Base-by-base conservation (phyloP, 2,888 invertebrate species). In the Strigamia maritima region DNA sequence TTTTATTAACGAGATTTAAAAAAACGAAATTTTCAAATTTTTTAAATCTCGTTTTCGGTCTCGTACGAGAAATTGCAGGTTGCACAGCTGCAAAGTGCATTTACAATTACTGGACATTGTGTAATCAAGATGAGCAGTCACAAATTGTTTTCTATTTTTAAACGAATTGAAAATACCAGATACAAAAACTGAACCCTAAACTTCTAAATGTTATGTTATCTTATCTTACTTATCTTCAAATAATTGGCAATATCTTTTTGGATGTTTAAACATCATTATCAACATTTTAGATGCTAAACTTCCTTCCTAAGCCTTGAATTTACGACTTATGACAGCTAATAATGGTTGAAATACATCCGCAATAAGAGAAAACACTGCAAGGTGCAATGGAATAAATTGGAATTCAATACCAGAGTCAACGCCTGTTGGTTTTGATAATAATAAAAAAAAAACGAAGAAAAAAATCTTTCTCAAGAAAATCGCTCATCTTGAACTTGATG, bases 351-450 rank as follows among this genome's bases (percentile, higher is more conserved):
- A 70, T 70, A 70, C 28, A 70, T 70, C 28, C 28, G 12, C 70
- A 28, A 70, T 70, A 28, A 54, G 26, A 28, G 70, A 70, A 70
- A 70, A 70, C 70, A 70, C 26, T 8, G 7, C 22, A 60, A 3
- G 4, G 28, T 2, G 70, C 14, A 12, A 28, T 2, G 70, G 70
- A 14, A 28, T 70, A 70, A 70, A 70, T 65, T 26, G 65, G 65
- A 70, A 70, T 70, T 70, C 70, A 70, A 70, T 70, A 70, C 28
- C 10, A 28, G 70, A 70, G 70, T 70, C 70, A 70, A 70, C 70
- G 70, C 70, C 70, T 70, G 70, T 70, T 70, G 70, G 70, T n/a
- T 70, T 70, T 70, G 70, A 70, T 70, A 26, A n/a, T n/a, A n/a
- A n/a, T n/a, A n/a, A n/a, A n/a, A n/a, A n/a, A n/a, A n/a, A n/a